Base-by-base conservation (phyloP, 2,113 vertebrate genomes). In the Holacanthus passer region DNA sequence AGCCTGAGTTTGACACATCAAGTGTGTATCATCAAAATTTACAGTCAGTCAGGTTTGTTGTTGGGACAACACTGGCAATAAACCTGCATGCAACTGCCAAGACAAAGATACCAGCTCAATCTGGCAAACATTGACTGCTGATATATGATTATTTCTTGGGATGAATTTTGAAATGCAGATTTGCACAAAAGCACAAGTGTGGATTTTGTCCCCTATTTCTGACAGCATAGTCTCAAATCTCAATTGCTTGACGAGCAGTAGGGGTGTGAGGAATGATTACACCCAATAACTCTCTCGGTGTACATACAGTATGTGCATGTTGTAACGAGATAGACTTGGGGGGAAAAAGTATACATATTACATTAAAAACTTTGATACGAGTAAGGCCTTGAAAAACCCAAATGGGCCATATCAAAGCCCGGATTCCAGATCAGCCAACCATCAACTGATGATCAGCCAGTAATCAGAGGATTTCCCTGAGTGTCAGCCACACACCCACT, bases 371-470 rank as follows among this genome's bases (percentile, higher is more conserved):
- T 73, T 78, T 55, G 6, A 45, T 62, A 35, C 14, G n/a, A 37
- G 53, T n/a, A 22, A 78, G 55, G 14, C 24, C 17, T 29, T 20
- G 11, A 52, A 60, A 45, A 56, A n/a, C n/a, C 41, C 41, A 70
- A 76, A 59, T 72, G 6, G n/a, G n/a, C n/a, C n/a, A n/a, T n/a
- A n/a, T n/a, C n/a, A n/a, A n/a, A 48, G 5, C 65, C 48, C 77
- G 32, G 50, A 74, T 39, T 48, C 55, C 35, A 75, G 50, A 58
- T 63, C 47, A 58, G 22, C 35, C 20, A 70, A 64, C 47, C 6
- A 37, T 68, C 45, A 55, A 9, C 37, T n/a, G n/a, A n/a, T n/a
- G 50, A 58, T 63, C 47, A 58, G 22, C 35, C 20, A 70, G 55
- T 22, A 68, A 43, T 53, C 37, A 35, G 20, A 55, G 58, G 14